Evolutionary conservation across 2,113 vertebrate genomes (phyloP).

Genomic region (Macroglossus sobrinus): DNA sequence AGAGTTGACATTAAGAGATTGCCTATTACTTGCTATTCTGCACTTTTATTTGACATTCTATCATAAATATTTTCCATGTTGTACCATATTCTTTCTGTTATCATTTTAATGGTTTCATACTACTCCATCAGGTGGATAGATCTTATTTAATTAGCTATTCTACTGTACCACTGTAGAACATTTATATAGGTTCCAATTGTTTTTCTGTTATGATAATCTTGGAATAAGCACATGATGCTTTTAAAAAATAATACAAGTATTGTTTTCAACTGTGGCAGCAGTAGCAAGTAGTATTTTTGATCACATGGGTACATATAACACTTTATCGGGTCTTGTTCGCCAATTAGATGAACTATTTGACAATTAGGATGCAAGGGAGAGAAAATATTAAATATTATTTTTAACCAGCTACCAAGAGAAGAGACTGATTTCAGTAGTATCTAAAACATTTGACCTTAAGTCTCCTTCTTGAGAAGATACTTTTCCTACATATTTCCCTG

Average conservation of each 20-base stretch:
- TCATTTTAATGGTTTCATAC: neutral
- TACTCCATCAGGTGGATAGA: neutral
- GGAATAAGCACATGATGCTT: neutral
- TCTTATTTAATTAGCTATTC: neutral
- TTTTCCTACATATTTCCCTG: neutral
- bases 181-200: neutral
- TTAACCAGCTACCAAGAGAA: neutral
- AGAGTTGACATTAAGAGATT: neutral
- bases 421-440: neutral
- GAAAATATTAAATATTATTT: neutral
- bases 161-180: neutral
- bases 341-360: slow-evolving; percentile 13
- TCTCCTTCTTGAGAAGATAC: neutral
- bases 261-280: neutral
- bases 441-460: neutral
- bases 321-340: neutral
- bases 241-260: neutral
- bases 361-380: neutral
- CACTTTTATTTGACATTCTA: neutral
- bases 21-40: neutral
- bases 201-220: neutral
- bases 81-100: neutral
- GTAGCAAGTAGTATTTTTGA: neutral
- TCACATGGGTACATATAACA: neutral
- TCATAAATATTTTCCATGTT: slow-evolving; percentile 1